A percentile compares a stretch with the other conserved stretches of the same genome.
Conservation (phyloP, 2,113 vertebrate species). For the Antechinus flavipes region DNA sequence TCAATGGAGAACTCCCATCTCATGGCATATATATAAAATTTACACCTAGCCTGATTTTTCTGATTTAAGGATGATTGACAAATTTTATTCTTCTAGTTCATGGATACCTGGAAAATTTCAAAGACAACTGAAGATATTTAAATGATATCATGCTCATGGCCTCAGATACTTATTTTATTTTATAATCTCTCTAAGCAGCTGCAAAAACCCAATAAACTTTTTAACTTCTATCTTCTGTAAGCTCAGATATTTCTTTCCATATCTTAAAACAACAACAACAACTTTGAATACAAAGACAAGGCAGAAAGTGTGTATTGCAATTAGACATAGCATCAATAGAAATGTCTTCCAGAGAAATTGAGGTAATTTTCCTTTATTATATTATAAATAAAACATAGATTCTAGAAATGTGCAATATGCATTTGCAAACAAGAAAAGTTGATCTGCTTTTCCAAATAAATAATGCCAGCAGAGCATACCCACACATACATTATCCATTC, state of each 20-base stretch:
- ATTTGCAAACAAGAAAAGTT: background rate
- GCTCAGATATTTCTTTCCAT: background rate
- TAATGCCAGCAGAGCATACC: background rate
- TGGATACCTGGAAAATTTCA: constrained; percentile 29
- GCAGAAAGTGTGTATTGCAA: background rate
- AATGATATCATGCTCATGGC: background rate
- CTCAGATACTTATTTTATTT: background rate
- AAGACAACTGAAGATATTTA: background rate
- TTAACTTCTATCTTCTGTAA: background rate
- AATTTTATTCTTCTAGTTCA: constrained; percentile 28
- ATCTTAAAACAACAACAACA: background rate
- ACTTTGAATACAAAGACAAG: background rate
- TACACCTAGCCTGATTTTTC: constrained; percentile 45
- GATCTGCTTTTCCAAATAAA: background rate
- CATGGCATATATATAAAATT: constrained; percentile 6
- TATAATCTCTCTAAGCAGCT: background rate
- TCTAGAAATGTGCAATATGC: background rate
- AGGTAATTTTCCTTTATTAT: background rate
- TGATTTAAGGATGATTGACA: constrained; percentile 31
- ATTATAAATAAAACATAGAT: background rate
- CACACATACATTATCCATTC: background rate
- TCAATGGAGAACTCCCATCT: too few relatives aligned
- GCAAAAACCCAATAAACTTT: background rate
- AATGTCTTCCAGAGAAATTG: background rate
- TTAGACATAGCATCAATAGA: background rate